Evolutionary conservation across 2,797 vertebrate genomes (phyloP).

Genomic region (Rallus crepitans): DNA sequence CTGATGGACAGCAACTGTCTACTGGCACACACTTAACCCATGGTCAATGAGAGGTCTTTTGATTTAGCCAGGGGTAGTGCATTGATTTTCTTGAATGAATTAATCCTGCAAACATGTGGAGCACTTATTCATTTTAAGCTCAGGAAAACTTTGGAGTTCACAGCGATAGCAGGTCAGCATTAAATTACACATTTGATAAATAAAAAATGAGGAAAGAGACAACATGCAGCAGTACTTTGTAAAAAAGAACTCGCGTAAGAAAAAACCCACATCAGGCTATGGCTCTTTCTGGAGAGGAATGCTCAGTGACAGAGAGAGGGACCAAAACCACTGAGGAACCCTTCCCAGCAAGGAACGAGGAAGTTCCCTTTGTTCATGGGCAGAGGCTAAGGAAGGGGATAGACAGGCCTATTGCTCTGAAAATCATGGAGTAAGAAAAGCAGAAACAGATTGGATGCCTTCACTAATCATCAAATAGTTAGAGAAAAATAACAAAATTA

Average conservation of each 20-base stretch:
- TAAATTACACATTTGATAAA: not conserved
- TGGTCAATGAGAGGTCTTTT: not conserved
- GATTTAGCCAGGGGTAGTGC: not conserved
- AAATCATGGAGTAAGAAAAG: not conserved
- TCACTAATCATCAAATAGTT: not conserved
- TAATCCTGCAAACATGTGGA: not conserved
- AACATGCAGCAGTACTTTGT: not conserved
- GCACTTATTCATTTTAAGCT: conserved; percentile 16
- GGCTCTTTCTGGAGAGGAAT: not conserved
- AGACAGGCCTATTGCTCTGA: not conserved
- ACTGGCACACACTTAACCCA: not conserved
- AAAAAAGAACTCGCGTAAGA: not conserved
- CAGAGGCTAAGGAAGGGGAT: not conserved
- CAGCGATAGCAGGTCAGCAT: not conserved
- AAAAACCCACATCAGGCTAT: not conserved
- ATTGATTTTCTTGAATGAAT: conserved; percentile 3
- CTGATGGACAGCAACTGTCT: not conserved
- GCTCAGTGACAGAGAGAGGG: not conserved
- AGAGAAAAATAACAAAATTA: not conserved
- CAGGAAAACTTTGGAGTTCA: not conserved
- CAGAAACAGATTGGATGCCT: not conserved
- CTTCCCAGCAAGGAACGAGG: not conserved
- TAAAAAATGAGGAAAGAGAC: not conserved
- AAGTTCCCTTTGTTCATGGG: not conserved
- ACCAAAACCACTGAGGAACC: not conserved